A percentile compares a stretch with the other conserved stretches of the same genome.
Evolutionary conservation across 2,797 vertebrate genomes (phyloP).

Genomic region (Characodon lateralis): DNA sequence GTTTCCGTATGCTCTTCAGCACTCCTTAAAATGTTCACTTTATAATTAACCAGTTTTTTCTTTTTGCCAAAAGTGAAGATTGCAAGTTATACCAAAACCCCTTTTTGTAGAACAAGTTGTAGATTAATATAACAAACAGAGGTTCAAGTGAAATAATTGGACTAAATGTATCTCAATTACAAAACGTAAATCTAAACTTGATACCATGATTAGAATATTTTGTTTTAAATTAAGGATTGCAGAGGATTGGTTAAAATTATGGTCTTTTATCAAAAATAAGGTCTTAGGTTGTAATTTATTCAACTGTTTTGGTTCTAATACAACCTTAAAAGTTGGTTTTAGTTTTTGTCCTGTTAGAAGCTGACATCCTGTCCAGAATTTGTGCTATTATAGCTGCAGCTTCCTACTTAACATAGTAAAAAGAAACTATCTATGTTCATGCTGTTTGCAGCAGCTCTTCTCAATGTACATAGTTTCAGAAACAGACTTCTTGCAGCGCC

Average conservation of each 20-base stretch:
- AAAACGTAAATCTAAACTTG: background rate
- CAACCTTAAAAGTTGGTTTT: background rate
- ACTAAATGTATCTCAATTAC: background rate
- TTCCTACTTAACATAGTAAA: background rate
- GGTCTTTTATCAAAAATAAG: background rate
- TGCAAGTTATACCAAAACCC: background rate
- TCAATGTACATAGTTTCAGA: no score
- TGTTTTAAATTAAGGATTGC: background rate
- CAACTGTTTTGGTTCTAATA: background rate
- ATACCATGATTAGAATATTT: no score
- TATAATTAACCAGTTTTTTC: background rate
- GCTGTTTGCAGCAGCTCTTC: background rate
- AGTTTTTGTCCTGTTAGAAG: background rate
- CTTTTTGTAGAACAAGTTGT: background rate
- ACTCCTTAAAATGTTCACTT: background rate
- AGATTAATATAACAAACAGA: background rate
- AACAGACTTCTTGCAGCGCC: background rate
- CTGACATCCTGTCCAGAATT: background rate
- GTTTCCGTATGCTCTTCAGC: conserved; percentile 11
- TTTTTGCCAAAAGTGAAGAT: background rate
- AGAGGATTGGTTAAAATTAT: no score
- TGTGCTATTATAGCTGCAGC: background rate
- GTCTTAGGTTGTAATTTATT: background rate
- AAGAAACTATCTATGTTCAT: background rate
- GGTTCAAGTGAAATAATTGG: background rate